phyloP scores from a whole-genome alignment of 2,113 vertebrate genomes.

The Cryptomyrus ogoouensis region DNA sequence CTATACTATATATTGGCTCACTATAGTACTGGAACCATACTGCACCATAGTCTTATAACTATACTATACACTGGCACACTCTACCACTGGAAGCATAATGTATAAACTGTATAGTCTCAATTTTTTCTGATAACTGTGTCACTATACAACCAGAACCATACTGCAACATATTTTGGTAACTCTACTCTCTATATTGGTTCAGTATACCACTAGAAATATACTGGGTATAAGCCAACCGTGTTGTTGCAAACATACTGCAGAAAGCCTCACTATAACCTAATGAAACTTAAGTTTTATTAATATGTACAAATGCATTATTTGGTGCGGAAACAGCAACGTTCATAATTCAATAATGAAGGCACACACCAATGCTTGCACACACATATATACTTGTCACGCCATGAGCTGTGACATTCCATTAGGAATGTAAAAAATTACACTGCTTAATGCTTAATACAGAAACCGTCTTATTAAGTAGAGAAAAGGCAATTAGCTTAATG shows the following conservation, averaged over 20 bases:
- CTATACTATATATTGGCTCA: neutral
- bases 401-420: conserved; percentile 19
- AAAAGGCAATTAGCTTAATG: conserved; percentile 43
- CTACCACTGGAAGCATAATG: neutral
- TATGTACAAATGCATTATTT: neutral
- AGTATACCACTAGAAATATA: neutral
- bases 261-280: neutral
- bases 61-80: neutral
- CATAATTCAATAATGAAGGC: neutral
- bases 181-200: neutral
- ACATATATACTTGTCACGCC: neutral
- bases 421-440: conserved; percentile 10
- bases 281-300: neutral
- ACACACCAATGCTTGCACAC: neutral
- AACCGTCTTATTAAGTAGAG: conserved; percentile 30
- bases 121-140: neutral
- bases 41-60: neutral
- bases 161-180: neutral
- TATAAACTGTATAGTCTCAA: neutral
- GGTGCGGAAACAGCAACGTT: neutral
- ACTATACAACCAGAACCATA: neutral
- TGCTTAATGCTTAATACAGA: conserved; percentile 29
- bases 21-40: neutral
- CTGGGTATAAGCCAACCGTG: neutral
- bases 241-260: neutral